Conservation (phyloP, 2,113 vertebrate species). For the Pteruthius melanotis region DNA sequence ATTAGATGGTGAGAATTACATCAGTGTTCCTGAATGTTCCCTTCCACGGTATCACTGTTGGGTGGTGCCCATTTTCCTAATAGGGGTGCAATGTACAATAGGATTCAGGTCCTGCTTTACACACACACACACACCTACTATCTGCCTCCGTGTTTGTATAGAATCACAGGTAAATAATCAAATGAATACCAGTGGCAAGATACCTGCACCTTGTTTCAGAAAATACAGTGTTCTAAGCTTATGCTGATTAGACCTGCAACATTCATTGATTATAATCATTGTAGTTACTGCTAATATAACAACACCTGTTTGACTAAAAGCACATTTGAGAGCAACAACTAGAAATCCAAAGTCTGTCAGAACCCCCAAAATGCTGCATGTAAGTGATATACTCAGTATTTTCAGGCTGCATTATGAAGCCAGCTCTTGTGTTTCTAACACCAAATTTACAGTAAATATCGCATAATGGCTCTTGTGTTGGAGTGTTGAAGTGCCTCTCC, state of each 20-base stretch:
- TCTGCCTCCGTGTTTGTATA: not conserved
- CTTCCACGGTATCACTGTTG: not conserved
- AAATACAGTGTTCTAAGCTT: not conserved
- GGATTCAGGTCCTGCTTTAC: not conserved
- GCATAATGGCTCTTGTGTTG: accelerated
- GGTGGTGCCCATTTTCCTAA: not conserved
- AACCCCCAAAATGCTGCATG: not conserved
- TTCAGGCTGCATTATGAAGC: not conserved
- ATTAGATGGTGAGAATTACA: not conserved
- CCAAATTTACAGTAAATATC: not conserved
- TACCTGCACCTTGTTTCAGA: not conserved
- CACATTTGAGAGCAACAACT: not conserved
- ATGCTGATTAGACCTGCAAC: not conserved
- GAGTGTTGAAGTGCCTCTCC: not conserved
- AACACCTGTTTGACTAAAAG: not conserved
- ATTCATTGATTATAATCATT: not conserved
- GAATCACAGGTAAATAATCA: not conserved
- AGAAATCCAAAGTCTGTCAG: not conserved
- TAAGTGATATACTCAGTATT: not conserved
- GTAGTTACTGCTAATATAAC: not conserved
- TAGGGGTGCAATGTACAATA: not conserved
- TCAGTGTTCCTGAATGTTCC: not conserved
- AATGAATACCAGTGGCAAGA: not conserved
- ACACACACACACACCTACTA: no score
- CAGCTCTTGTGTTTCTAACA: not conserved